Conservation (phyloP, 2,113 vertebrate species). For the Leptobrachium leishanense region DNA sequence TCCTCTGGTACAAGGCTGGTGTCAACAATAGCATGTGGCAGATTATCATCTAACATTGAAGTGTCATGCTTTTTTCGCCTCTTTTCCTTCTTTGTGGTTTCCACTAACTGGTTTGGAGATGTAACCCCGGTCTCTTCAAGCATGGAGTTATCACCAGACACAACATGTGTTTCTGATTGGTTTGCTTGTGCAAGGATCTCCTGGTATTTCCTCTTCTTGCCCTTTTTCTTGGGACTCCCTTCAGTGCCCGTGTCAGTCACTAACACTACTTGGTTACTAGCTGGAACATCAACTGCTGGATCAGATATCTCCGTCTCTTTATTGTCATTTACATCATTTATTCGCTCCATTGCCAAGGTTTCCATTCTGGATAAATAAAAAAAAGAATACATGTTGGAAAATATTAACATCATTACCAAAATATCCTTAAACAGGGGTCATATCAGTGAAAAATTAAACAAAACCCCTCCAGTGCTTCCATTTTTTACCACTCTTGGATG, state of each 20-base stretch:
- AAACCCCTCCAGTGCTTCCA: too few species aligned
- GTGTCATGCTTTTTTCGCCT: conserved; percentile 56
- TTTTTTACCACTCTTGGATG: too few species aligned
- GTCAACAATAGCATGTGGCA: neutral
- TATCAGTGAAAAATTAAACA: too few species aligned
- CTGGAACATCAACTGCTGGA: neutral
- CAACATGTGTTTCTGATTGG: neutral
- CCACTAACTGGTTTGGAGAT: conserved; percentile 44
- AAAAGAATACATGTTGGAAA: neutral
- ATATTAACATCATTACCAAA: neutral
- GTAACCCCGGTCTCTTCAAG: conserved; percentile 27
- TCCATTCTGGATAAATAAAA: conserved; percentile 56
- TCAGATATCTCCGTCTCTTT: neutral
- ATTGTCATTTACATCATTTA: neutral
- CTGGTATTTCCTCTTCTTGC: conserved; percentile 60
- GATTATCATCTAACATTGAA: neutral
- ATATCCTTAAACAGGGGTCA: too few species aligned
- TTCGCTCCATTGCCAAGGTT: conserved; percentile 49
- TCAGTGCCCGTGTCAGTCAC: conserved; percentile 21
- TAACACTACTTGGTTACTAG: conserved; percentile 18
- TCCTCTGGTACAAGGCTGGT: neutral
- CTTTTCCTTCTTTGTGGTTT: conserved; percentile 56
- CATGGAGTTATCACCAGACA: neutral
- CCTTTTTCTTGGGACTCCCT: conserved; percentile 59
- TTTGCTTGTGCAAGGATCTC: conserved; percentile 13